Conservation (phyloP, 2,113 vertebrate species). For the Strigops habroptila region DNA sequence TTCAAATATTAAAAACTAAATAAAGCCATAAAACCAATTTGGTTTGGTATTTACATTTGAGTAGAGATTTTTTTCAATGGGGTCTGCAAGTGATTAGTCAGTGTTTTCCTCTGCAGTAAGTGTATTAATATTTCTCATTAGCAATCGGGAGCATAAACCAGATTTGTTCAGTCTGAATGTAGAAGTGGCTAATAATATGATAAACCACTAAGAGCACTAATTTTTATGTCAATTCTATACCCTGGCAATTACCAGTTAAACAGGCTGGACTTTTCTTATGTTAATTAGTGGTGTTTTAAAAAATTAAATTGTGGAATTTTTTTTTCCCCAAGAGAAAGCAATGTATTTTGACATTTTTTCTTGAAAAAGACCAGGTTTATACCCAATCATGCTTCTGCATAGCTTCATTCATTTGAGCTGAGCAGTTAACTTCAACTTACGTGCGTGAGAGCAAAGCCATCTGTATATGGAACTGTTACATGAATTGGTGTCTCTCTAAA, state of each 20-base stretch:
- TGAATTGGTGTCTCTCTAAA: neutral
- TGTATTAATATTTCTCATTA: slow-evolving; percentile 56
- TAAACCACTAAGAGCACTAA: slow-evolving; percentile 42
- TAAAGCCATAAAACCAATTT: neutral
- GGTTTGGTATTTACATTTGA: slow-evolving; percentile 9
- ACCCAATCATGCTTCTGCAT: neutral
- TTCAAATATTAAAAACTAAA: neutral
- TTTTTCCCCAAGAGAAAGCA: neutral
- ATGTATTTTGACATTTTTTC: slow-evolving; percentile 16
- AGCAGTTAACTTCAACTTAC: neutral
- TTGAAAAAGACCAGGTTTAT: neutral
- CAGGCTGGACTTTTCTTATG: slow-evolving; percentile 25
- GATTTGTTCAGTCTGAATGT: slow-evolving; percentile 35
- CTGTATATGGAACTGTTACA: neutral
- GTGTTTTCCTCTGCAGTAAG: neutral
- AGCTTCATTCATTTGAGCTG: neutral
- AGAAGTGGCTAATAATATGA: slow-evolving; percentile 43
- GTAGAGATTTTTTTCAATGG: neutral
- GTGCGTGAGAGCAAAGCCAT: neutral
- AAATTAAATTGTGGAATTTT: neutral
- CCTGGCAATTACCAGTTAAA: slow-evolving; percentile 54
- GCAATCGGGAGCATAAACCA: slow-evolving; percentile 14
- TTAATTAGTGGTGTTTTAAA: slow-evolving; percentile 46
- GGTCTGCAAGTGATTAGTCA: slow-evolving; percentile 2
- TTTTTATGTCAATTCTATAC: slow-evolving; percentile 67